These are phyloP conservation scores for Condylura cristata DNA, from an alignment of 2,113 vertebrate genomes.

Conservation along the genomic window DNA sequence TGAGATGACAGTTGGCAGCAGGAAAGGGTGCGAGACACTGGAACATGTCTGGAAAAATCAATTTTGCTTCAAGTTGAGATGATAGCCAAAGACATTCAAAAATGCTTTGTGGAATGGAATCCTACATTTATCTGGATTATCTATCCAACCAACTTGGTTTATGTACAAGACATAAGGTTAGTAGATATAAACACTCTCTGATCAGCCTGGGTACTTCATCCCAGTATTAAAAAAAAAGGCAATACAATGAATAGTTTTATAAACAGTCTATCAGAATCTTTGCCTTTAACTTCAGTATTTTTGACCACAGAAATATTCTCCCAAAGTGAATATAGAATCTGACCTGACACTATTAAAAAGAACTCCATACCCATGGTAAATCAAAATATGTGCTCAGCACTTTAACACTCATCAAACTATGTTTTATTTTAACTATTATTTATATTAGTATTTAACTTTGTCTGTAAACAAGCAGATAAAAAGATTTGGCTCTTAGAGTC, in stretches of 20 bases:
- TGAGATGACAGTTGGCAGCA: slow-evolving; percentile 64
- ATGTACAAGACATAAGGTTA: background rate
- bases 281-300: background rate
- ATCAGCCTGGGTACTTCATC: background rate
- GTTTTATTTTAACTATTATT: background rate
- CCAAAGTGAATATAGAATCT: background rate
- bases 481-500: background rate
- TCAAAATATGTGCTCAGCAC: background rate
- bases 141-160: slow-evolving; percentile 27
- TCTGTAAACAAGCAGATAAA: background rate
- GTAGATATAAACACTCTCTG: background rate
- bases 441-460: background rate
- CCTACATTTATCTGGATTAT: slow-evolving; percentile 7
- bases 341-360: background rate
- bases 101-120: slow-evolving; percentile 2
- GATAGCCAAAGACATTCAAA: slow-evolving; percentile 43
- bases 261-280: background rate
- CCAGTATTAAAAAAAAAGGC: background rate
- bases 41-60: slow-evolving; percentile 74
- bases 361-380: background rate
- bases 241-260: background rate
- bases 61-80: slow-evolving; percentile 58
- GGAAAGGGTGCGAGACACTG: slow-evolving; percentile 50
- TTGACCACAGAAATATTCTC: background rate
- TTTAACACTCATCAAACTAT: background rate